Evolutionary conservation across 2,888 invertebrate species (phyloP).

Genomic region (Calephelis perditalis): DNA sequence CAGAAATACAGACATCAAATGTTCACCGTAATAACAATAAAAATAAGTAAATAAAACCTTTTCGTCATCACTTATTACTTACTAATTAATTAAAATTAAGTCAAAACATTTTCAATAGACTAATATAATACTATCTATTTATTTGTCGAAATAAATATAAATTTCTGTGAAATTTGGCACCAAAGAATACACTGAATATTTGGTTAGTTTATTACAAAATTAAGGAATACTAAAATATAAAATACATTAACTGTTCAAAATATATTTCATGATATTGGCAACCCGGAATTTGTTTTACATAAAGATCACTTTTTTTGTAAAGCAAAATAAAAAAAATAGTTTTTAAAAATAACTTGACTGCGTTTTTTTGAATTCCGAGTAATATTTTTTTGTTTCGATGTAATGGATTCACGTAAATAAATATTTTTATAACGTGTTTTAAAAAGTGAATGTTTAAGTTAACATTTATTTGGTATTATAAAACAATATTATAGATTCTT

Average conservation of each 20-base stretch:
- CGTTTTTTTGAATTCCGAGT: too few relatives aligned
- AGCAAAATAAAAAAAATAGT: too few relatives aligned
- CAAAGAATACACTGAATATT: constrained; percentile 2
- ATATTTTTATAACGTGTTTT: too few relatives aligned
- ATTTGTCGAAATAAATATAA: background rate
- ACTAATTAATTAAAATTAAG: background rate
- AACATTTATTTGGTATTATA: too few relatives aligned
- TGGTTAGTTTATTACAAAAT: background rate
- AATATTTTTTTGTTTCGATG: too few relatives aligned
- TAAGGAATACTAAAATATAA: background rate
- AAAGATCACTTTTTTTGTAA: too few relatives aligned
- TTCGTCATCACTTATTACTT: background rate
- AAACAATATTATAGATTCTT: too few relatives aligned
- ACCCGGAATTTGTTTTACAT: background rate
- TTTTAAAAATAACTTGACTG: too few relatives aligned
- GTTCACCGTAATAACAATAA: too few relatives aligned
- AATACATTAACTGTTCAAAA: background rate
- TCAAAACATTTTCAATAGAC: background rate
- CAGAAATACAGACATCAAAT: too few relatives aligned
- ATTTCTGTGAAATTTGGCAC: background rate
- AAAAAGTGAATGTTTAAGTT: too few relatives aligned
- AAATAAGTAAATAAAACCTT: background rate
- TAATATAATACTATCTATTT: background rate
- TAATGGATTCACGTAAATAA: too few relatives aligned
- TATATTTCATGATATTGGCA: background rate